Evolutionary conservation across 2,797 vertebrate species (phyloP), one percentile per base, ranked within the genome.

Genomic region (Phalanger gymnotis): DNA sequence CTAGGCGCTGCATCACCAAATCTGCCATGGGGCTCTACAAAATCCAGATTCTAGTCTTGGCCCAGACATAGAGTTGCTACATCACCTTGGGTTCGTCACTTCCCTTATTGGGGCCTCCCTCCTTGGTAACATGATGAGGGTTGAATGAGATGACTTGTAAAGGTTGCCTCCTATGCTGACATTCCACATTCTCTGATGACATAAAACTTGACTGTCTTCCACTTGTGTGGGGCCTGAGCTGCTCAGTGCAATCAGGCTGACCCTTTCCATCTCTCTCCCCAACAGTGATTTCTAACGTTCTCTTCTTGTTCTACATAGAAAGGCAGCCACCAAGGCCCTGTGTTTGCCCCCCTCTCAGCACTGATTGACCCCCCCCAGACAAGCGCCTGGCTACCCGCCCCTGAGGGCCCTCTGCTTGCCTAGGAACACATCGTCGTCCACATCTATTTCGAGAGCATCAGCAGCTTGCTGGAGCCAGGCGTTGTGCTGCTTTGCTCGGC

Each of bases 391-490:
- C 40, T 0, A 25, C 31, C 53, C 19, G 57, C n/a, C 58, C 58
- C 87, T 31, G 2, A 27, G 30, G n/a, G 53, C 91, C 90, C 12
- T 0, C 52, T 92, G 93, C 98, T 98, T 98, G 99, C 99, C 99
- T 95, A 99, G 98, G 91, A 99, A 98, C 97, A 99, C 97, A 3
- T 99, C 99, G 9, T 99, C 99, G 58, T 99, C 99, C 95, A 99
- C 98, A 89, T 99, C 99, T 19, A 99, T 96, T 91, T 99, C 99
- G 25, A 99, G 98, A 66, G 99, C 99, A 47, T 99, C 99, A 0
- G 99, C 99, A 1, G 99, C 99, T 98, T 99, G 99, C 96, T 98
- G 99, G 51, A 99, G 98, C 99, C 99, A 99, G 28, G 99, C 99
- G 97, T 99, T 99, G 94, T 99, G 99, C 2, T 99, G 99, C 96